Percentiles rank a stretch among this genome's conserved stretches.
Evolutionary conservation across 2,797 vertebrate species (phyloP).

Genomic region (Semotilus atromaculatus): DNA sequence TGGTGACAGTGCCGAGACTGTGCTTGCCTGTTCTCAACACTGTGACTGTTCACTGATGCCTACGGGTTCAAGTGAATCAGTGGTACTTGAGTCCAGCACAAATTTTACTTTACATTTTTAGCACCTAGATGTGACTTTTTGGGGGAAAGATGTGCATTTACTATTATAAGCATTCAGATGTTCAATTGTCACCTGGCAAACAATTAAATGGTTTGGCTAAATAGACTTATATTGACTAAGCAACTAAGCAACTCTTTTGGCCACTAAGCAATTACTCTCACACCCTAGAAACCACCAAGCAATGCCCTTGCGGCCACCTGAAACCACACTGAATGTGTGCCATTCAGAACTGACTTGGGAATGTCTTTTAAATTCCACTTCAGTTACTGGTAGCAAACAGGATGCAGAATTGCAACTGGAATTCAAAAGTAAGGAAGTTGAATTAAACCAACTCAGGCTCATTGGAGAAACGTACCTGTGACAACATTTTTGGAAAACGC

Average conservation of each 20-base stretch:
- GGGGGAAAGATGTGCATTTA: not conserved
- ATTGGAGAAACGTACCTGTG: no score
- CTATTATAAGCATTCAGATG: not conserved
- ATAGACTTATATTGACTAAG: not conserved
- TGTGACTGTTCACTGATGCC: slow-evolving; percentile 22
- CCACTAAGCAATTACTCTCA: not conserved
- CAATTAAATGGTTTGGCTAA: not conserved
- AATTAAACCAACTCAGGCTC: not conserved
- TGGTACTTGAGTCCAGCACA: slow-evolving; percentile 17
- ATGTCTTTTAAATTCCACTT: not conserved
- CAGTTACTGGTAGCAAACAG: not conserved
- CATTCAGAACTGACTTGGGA: not conserved
- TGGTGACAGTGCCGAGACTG: slow-evolving; percentile 35
- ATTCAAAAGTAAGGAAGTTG: not conserved
- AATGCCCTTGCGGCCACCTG: not conserved
- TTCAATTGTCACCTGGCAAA: not conserved
- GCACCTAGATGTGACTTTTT: no score
- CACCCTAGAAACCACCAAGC: not conserved
- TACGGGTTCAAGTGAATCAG: slow-evolving; percentile 17
- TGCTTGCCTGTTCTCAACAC: slow-evolving; percentile 13
- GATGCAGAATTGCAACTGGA: not conserved
- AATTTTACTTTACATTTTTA: not conserved
- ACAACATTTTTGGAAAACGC: no score
- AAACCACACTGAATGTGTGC: not conserved
- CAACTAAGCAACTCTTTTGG: not conserved